Percentiles rank a stretch among this genome's conserved stretches.
phyloP scores from a whole-genome alignment of 1,140 invertebrate genomes.

The Trichogramma pretiosum region DNA sequence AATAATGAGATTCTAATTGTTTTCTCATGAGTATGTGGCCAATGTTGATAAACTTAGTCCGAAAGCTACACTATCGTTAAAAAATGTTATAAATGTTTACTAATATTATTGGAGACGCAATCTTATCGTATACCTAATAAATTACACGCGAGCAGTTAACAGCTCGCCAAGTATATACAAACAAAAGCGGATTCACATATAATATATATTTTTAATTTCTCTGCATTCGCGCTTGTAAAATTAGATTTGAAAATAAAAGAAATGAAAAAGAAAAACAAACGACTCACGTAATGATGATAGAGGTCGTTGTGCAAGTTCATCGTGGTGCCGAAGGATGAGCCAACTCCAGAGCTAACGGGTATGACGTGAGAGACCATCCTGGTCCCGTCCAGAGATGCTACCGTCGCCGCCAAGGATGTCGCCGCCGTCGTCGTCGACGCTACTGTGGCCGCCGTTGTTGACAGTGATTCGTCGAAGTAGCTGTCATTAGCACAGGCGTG shows the following conservation, averaged over 20 bases:
- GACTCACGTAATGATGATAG: slow-evolving; percentile 15
- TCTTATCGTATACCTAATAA: slow-evolving; percentile 13
- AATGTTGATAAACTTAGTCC: slow-evolving; percentile 4
- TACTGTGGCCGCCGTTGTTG: slow-evolving; percentile 1
- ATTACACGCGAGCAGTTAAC: too few relatives aligned
- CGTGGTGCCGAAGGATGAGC: slow-evolving; percentile 14
- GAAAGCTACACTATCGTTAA: slow-evolving; percentile 4
- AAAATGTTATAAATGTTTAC: slow-evolving; percentile 17
- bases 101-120: slow-evolving; percentile 11
- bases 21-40: slow-evolving; percentile 1
- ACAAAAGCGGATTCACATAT: too few relatives aligned
- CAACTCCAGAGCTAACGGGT: slow-evolving; percentile 30
- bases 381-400: slow-evolving; percentile 20
- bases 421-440: slow-evolving; percentile 1
- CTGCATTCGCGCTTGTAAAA: too few relatives aligned
- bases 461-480: too few relatives aligned
- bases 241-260: too few relatives aligned
- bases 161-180: too few relatives aligned
- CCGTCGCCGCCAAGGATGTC: too few relatives aligned
- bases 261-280: background rate
- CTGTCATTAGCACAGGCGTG: too few relatives aligned
- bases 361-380: slow-evolving; percentile 37
- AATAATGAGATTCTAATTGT: slow-evolving; percentile 13
- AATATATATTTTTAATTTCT: too few relatives aligned
- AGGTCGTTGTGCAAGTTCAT: slow-evolving; percentile 14